Evolutionary conservation across 2,888 invertebrate genomes (phyloP), one percentile per base, ranked within the genome.

Genomic region (Agriotes lineatus): DNA sequence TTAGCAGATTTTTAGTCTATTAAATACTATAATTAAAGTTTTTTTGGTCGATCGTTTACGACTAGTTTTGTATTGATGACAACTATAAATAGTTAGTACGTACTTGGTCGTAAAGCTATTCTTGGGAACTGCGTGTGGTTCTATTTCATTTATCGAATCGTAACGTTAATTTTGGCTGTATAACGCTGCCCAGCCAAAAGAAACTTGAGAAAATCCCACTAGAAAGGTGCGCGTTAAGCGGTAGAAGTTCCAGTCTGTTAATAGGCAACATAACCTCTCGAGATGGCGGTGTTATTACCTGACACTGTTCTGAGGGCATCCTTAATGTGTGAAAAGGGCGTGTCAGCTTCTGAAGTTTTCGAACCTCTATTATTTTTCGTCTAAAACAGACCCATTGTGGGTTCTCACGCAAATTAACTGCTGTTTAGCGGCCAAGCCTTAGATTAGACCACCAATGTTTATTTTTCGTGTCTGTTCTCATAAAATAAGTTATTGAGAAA

Each of bases 401-500:
- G 75, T 78, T 79, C 79, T 77, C 79, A 79, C 79, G 76, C 78
- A 78, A 79, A 79, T 79, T 79, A 79, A 75, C 78, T 75, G 73
- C 71, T 75, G 74, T 79, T 79, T 79, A 78, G 78, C 78, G 74
- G 77, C 77, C 78, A 74, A 78, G 77, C 79, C 79, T 75, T 73
- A 48, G 59, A 73, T 70, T 67, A 75, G 76, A 76, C 78, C 77
- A 77, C 77, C 78, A 72, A 70, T 72, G 74, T 73, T 75, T 76
- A 73, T 69, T 74, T 75, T 75, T 69, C 68, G 44, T 67, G 71
- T 63, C 69, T 67, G 69, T 69, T 74, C 70, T 52, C 65, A 65
- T 65, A 65, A 58, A 58, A 48, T 58, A 58, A 30, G 39, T 16
- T 30, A 58, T 65, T 50, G 48, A 59, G 58, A 58, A 58, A 58